Evolutionary conservation across 2,888 invertebrate species (phyloP), one percentile per base, ranked within the genome.

Genomic region (Mystacides longicornis): DNA sequence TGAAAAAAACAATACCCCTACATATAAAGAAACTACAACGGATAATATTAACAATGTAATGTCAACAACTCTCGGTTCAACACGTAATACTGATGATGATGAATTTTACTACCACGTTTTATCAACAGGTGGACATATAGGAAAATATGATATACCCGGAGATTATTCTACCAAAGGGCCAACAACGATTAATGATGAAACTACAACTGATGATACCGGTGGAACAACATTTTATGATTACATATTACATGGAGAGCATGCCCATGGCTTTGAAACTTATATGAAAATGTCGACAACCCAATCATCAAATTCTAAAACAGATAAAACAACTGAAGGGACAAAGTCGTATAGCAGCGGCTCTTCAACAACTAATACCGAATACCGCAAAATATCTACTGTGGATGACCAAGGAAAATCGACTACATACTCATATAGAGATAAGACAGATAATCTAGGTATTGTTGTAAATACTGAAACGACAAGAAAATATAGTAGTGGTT

Each of bases 21-120:
- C 14, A 37, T 4, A 14, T 37, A 37, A 14, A 7, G 37, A 37
- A 7, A 37, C 3, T 37, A 53, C 47, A 20, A 53, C 49, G 7
- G 53, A 53, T 37, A 53, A 53, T 11, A 42, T 53, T 18, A 47
- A 37, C 27, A 48, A 53, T 48, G 48, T 53, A 21, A 53, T 48
- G 16, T 37, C 53, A 52, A 20, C 37, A 33, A 50, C 31, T 14
- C 21, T 14, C 22, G 4, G 7, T 42, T 7, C 4, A 21, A 37
- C 19, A 37, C 43, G 43, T 27, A 50, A 45, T 11, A 56, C 57
- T 16, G 54, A 54, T 7, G 52, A 55, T 3, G 57, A 57, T 46
- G 59, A 59, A 37, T 60, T 60, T 51, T 55, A 23, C n/a, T 60
- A 50, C 49, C 55, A 48, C 5, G 52, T 57, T 23, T 37, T 51